These are phyloP conservation scores for Butorides virescens DNA, from an alignment of 2,113 vertebrate genomes.

Conservation along the genomic window DNA sequence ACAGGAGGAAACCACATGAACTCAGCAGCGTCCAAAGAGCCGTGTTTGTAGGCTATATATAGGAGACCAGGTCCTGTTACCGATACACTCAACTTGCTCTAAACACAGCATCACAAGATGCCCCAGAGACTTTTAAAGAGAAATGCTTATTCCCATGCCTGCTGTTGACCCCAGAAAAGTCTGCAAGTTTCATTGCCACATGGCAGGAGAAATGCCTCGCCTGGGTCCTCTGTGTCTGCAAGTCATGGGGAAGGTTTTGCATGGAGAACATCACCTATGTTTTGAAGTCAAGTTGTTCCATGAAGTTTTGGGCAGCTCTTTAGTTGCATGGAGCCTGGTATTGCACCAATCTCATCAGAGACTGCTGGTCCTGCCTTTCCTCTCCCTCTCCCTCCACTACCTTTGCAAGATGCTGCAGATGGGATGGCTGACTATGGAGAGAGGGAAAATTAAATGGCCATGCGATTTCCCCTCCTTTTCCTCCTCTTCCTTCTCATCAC, in stretches of 20 bases:
- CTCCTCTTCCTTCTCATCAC: background rate
- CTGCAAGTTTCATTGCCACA: background rate
- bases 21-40: background rate
- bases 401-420: background rate
- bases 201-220: background rate
- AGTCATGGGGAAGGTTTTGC: background rate
- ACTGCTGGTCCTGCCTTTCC: background rate
- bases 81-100: accelerated
- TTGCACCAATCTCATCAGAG: background rate
- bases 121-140: background rate
- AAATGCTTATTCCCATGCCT: background rate
- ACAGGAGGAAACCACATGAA: background rate
- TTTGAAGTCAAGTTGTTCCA: background rate
- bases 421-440: background rate
- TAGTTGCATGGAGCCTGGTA: background rate
- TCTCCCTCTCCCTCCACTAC: accelerated
- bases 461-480: background rate
- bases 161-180: background rate
- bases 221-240: background rate
- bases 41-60: accelerated
- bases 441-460: background rate
- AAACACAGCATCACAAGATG: background rate
- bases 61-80: background rate
- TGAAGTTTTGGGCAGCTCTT: background rate
- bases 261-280: background rate